Base-by-base conservation (phyloP, 2,888 invertebrate species). In the Helleia helle region DNA sequence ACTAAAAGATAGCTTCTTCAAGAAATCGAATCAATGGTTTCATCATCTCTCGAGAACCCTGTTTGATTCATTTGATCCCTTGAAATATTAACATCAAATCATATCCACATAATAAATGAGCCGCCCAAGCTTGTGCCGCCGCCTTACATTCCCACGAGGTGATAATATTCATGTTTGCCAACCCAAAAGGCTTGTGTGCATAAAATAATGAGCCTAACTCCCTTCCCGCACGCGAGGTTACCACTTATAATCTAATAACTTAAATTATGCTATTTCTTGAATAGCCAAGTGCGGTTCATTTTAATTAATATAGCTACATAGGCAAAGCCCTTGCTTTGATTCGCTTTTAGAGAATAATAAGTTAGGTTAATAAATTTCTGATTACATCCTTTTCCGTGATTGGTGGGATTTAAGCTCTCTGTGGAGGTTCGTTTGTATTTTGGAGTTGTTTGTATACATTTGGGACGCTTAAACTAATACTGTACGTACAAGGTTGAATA, bases 81-180 rank as follows among this genome's bases (percentile, higher is more conserved):
- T 22, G 22, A 22, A 7, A 22, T 5, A 22, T 22, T 22, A 18
- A 4, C 18, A 17, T 8, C 9, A 17, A 31, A 17, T 17, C 11
- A 34, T 9, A 12, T 12, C 31, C 28, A 12, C 9, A 25, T 26
- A 41, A 11, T 22, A 11, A 25, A 29, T 30, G 13, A 9, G 30
- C 28, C 12, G 36, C 24, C 9, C 28, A 12, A 17, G 11, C 28
- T 36, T 38, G 36, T 13, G 30, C 40, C 30, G 8, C 22, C 18
- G 14, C 15, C 39, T 4, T 13, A 37, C 29, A 17, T 25, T 34
- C 30, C 22, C 26, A 15, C 34, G 39, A 40, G 31, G 39, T 42
- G 45, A 45, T 40, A 42, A 42, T 45, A 42, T 45, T 45, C 37
- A 42, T 42, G 29, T 44, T 44, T 40, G 41, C 41, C 24, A 42